Percentiles rank a stretch among this genome's conserved stretches.
phyloP scores from a whole-genome alignment of 2,113 vertebrate species.

The Cephalopterus ornatus region DNA sequence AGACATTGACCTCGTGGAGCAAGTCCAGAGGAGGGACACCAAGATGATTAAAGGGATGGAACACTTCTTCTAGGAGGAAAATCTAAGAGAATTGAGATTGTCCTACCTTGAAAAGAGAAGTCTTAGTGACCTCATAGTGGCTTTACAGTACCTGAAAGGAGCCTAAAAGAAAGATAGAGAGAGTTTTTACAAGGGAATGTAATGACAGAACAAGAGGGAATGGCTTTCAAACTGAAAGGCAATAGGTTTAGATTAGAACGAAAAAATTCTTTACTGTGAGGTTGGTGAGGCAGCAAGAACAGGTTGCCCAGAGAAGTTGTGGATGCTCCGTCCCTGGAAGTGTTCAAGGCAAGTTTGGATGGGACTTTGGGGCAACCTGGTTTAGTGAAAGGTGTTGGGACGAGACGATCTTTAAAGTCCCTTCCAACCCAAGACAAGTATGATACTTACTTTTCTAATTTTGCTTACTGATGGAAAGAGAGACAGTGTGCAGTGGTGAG shows the following conservation, averaged over 20 bases:
- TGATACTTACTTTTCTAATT: neutral
- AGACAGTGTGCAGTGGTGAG: no score
- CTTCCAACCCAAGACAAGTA: neutral
- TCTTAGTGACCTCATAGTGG: neutral
- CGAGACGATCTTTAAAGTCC: neutral
- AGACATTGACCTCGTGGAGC: neutral
- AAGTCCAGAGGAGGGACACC: neutral
- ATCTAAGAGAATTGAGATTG: neutral
- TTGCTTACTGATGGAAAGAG: neutral
- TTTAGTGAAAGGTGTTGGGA: neutral
- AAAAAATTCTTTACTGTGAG: neutral
- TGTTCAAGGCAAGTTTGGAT: neutral
- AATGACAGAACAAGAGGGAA: neutral
- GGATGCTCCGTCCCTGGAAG: neutral
- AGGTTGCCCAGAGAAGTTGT: neutral
- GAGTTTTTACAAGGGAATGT: neutral
- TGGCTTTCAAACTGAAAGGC: neutral
- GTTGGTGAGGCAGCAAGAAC: neutral
- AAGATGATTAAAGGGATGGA: neutral
- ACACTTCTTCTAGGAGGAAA: neutral
- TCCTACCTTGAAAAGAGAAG: neutral
- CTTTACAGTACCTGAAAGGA: neutral
- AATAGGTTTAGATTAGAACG: neutral
- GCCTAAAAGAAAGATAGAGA: neutral
- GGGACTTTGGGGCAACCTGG: neutral